Evolutionary conservation across 2,888 invertebrate genomes (phyloP).

Genomic region (Agrotis clavis): DNA sequence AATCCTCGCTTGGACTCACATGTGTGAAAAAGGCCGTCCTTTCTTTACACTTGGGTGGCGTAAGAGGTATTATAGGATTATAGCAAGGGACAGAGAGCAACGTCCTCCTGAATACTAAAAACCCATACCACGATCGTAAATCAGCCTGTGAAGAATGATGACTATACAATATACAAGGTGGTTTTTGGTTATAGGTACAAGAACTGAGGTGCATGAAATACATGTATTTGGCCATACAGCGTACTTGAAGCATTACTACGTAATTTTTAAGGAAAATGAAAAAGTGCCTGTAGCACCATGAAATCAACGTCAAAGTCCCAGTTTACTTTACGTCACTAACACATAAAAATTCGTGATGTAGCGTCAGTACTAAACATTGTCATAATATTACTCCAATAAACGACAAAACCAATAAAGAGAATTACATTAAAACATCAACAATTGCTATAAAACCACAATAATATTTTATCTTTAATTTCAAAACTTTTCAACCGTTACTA

Average conservation of each 20-base stretch:
- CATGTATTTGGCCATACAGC: no score
- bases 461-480: neutral
- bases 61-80: constrained; percentile 44
- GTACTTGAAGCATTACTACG: no score
- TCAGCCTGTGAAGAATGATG: neutral
- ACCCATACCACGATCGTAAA: neutral
- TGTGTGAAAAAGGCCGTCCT: constrained; percentile 35
- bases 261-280: no score
- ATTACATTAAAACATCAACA: neutral
- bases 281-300: no score
- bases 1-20: constrained; percentile 28
- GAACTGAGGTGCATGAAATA: no score
- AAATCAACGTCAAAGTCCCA: no score
- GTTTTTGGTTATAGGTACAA: no score
- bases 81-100: constrained; percentile 18
- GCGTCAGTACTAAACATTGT: no score
- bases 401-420: neutral
- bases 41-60: constrained; percentile 26
- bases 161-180: neutral
- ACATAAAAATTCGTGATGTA: no score
- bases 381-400: neutral
- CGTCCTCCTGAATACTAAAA: constrained; percentile 23
- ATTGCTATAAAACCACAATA: neutral
- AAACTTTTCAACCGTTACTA: constrained; percentile 4
- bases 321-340: no score